A percentile compares a stretch with the other conserved stretches of the same genome.
Conservation (phyloP, 2,113 vertebrate species). For the Ceyx margarethae region DNA sequence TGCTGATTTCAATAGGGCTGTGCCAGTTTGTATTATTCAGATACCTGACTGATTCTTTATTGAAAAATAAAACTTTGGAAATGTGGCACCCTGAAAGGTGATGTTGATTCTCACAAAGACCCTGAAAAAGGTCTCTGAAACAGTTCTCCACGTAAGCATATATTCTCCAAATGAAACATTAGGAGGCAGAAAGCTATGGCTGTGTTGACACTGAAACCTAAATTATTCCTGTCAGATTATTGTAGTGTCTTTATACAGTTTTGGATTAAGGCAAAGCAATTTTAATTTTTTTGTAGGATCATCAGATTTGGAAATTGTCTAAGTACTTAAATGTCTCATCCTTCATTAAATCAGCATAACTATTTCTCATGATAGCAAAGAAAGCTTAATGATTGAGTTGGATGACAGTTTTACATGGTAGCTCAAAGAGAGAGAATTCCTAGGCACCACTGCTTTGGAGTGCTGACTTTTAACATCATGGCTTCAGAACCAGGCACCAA, state of each 20-base stretch:
- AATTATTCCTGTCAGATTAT: background rate
- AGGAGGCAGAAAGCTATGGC: background rate
- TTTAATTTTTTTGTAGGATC: background rate
- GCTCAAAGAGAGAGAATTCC: background rate
- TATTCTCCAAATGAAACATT: accelerated
- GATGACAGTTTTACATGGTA: background rate
- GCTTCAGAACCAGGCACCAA: background rate
- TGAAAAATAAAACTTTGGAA: background rate
- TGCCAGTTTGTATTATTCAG: background rate
- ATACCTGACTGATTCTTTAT: background rate
- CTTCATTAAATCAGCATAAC: background rate
- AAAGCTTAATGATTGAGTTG: background rate
- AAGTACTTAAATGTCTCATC: background rate
- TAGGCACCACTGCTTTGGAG: background rate
- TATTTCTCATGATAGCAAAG: background rate
- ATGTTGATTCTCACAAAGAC: background rate
- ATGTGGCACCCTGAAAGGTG: background rate
- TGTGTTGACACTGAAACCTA: background rate
- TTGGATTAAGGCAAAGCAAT: background rate
- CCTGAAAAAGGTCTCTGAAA: background rate
- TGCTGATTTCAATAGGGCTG: background rate
- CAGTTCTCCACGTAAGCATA: background rate
- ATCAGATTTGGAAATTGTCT: background rate
- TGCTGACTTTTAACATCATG: background rate
- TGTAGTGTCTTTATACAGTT: background rate